Conservation (phyloP, 2,888 invertebrate genomes). For the Ichneumon xanthorius region DNA sequence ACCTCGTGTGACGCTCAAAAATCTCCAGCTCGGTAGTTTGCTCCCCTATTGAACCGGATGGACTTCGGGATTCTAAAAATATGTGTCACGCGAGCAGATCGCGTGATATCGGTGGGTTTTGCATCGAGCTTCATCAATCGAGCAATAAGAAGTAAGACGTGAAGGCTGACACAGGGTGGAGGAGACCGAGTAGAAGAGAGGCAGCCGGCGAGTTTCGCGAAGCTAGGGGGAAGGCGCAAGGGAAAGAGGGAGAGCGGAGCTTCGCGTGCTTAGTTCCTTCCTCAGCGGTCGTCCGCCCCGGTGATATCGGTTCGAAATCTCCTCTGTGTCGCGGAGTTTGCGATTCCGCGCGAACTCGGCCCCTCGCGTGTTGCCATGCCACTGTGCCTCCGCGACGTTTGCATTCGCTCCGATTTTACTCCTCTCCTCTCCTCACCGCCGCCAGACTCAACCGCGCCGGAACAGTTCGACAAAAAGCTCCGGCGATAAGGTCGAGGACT, state of each 20-base stretch:
- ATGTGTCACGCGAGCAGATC: slow-evolving; percentile 33
- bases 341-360: slow-evolving; percentile 75
- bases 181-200: slow-evolving; percentile 30
- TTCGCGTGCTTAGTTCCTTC: slow-evolving; percentile 60
- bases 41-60: background rate
- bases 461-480: slow-evolving; percentile 78
- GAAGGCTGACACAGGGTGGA: slow-evolving; percentile 6
- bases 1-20: background rate
- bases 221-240: slow-evolving; percentile 39
- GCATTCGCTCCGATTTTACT: slow-evolving; percentile 12
- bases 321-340: slow-evolving; percentile 76
- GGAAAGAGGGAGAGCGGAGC: slow-evolving; percentile 29
- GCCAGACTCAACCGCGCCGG: slow-evolving; percentile 20
- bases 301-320: slow-evolving; percentile 81
- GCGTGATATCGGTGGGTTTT: slow-evolving; percentile 45
- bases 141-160: slow-evolving; percentile 52
- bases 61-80: slow-evolving; percentile 12
- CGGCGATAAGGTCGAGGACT: slow-evolving; percentile 74
- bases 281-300: slow-evolving; percentile 49
- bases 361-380: slow-evolving; percentile 80
- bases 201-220: slow-evolving; percentile 37
- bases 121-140: slow-evolving; percentile 27
- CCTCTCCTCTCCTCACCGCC: background rate
- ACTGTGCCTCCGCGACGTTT: slow-evolving; percentile 63
- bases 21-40: background rate